Conservation (phyloP, 2,113 vertebrate species). For the Neodontobutis hainanensis region DNA sequence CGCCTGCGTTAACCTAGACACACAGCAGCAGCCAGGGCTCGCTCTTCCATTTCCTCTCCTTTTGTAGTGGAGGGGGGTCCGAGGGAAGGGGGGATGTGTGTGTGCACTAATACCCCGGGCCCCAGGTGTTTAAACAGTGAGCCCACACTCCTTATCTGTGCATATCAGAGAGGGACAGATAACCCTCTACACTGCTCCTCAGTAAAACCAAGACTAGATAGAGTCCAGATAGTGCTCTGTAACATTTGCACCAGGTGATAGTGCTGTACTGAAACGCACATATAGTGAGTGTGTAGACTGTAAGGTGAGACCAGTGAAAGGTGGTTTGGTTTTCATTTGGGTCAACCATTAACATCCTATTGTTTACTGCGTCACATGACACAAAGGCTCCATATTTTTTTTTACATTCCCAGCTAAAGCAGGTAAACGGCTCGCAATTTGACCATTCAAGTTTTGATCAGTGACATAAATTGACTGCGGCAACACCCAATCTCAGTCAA, state of each 20-base stretch:
- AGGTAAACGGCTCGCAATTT: no score
- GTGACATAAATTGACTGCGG: no score
- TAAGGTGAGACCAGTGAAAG: slow-evolving; percentile 22
- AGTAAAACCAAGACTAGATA: slow-evolving; percentile 76
- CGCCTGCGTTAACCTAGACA: slow-evolving; percentile 43
- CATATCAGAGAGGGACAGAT: slow-evolving; percentile 82
- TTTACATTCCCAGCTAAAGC: no score
- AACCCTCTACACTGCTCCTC: slow-evolving; percentile 82
- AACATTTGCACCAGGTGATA: slow-evolving; percentile 74
- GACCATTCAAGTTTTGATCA: no score
- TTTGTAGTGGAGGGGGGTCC: slow-evolving; percentile 46
- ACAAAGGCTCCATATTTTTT: no score
- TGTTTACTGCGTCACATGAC: not conserved
- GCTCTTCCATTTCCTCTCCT: slow-evolving; percentile 66
- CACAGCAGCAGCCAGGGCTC: slow-evolving; percentile 36
- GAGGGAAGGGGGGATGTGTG: slow-evolving; percentile 42
- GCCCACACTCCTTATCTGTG: slow-evolving; percentile 79
- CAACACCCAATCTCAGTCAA: no score
- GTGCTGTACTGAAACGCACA: slow-evolving; percentile 47
- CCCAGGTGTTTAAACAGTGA: slow-evolving; percentile 79
- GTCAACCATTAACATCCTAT: slow-evolving; percentile 37
- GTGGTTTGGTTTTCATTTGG: not conserved
- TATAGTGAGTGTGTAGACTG: not conserved
- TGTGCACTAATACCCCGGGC: slow-evolving; percentile 62
- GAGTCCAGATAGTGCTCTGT: slow-evolving; percentile 69